These are phyloP conservation scores for Archegozetes longisetosus DNA, from an alignment of 1,140 invertebrate species.

Conservation along the genomic window DNA sequence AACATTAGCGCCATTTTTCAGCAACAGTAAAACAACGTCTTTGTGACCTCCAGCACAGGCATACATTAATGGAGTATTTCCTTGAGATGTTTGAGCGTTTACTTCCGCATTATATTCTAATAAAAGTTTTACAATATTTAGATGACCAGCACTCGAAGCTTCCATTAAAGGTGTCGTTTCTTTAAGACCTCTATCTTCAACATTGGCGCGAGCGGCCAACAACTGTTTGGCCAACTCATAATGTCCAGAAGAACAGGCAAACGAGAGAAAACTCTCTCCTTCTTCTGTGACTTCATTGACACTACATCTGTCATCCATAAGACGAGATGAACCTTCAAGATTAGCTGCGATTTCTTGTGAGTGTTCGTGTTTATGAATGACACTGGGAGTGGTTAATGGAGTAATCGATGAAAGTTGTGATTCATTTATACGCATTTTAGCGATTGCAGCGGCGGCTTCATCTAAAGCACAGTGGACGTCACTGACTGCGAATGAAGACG, in stretches of 20 bases:
- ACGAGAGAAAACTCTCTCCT: constrained; percentile 63
- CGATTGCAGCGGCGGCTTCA: constrained; percentile 84
- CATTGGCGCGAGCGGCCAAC: constrained; percentile 89
- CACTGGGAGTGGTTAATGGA: constrained; percentile 17
- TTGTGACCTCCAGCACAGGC: constrained; percentile 90
- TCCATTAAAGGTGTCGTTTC: constrained; percentile 96
- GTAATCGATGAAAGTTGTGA: constrained; percentile 28
- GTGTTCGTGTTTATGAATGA: constrained; percentile 15
- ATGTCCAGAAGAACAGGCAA: constrained; percentile 83
- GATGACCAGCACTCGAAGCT: constrained; percentile 80
- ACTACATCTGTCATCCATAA: constrained; percentile 74
- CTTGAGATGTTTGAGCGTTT: constrained; percentile 86
- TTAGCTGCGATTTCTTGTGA: constrained; percentile 41
- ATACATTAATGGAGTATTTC: constrained; percentile 96
- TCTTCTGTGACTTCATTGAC: constrained; percentile 84
- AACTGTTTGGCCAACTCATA: constrained; percentile 86
- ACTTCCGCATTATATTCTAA: constrained; percentile 84
- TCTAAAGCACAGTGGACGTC: constrained; percentile 74
- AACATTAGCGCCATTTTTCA: constrained; percentile 81
- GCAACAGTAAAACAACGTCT: constrained; percentile 66
- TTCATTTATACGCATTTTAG: constrained; percentile 76
- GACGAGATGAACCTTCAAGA: constrained; percentile 57
- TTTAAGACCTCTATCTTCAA: constrained; percentile 84
- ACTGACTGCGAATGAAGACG: constrained; percentile 41
- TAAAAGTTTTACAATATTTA: constrained; percentile 80